These are phyloP conservation scores for Catagonus wagneri DNA, from an alignment of 2,113 vertebrate genomes.

Conservation along the genomic window DNA sequence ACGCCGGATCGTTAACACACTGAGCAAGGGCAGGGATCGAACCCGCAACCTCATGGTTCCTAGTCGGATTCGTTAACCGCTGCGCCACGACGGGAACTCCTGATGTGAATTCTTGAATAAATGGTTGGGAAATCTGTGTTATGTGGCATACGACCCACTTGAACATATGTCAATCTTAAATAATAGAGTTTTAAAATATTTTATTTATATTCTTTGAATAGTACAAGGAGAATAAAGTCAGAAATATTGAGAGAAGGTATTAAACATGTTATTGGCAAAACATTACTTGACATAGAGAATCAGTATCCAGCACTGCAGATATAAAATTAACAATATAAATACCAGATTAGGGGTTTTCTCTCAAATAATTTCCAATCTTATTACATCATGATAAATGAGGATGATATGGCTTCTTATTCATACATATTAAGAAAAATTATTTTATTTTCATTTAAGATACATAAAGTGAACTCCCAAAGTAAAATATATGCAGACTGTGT, in stretches of 20 bases:
- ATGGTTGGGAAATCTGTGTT: neutral
- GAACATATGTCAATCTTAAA: neutral
- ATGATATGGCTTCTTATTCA: neutral
- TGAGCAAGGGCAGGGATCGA: too few relatives aligned
- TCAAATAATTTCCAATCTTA: neutral
- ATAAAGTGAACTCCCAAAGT: neutral
- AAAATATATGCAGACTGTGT: neutral
- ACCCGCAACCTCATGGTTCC: too few relatives aligned
- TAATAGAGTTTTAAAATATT: neutral
- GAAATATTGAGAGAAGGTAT: neutral
- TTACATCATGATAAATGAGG: neutral
- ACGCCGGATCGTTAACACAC: too few relatives aligned
- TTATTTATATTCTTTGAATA: neutral
- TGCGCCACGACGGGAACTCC: too few relatives aligned
- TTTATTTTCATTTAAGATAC: neutral
- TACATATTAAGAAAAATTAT: neutral
- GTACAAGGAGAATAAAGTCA: neutral
- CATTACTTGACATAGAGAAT: neutral
- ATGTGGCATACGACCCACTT: neutral
- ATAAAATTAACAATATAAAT: neutral
- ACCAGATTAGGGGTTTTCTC: neutral
- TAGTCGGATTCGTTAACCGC: too few relatives aligned
- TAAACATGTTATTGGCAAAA: neutral
- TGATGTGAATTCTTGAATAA: too few relatives aligned
- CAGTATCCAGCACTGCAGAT: neutral